Percentiles rank a stretch among this genome's conserved stretches.
Evolutionary conservation across 2,888 invertebrate genomes (phyloP).

Genomic region (Matsumyia berberina): DNA sequence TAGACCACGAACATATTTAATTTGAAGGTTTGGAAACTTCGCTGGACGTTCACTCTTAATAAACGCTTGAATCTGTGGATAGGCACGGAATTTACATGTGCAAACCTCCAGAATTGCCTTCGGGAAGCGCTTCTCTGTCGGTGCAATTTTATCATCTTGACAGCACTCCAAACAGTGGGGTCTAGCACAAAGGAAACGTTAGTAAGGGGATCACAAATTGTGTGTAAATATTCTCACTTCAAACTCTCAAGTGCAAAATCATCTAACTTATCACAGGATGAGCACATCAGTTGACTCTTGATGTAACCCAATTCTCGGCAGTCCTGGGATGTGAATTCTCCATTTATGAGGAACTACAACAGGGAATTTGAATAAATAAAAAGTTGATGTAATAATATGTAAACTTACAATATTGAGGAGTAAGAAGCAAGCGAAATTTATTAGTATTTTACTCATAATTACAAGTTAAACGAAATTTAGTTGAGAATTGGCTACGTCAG

Average conservation of each 20-base stretch:
- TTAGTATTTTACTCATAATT: background rate
- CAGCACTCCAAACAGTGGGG: constrained; percentile 91
- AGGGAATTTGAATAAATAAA: background rate
- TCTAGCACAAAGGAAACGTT: constrained; percentile 84
- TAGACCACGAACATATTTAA: constrained; percentile 96
- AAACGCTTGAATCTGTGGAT: constrained; percentile 99
- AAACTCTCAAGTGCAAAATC: constrained; percentile 85
- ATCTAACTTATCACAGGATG: constrained; percentile 93
- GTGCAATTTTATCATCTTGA: constrained; percentile 89
- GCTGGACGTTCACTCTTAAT: constrained; percentile 96
- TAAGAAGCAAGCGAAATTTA: background rate
- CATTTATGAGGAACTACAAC: constrained; percentile 74
- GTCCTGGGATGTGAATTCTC: constrained; percentile 91
- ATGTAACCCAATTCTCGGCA: constrained; percentile 94
- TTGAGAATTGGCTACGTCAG: constrained; percentile 51
- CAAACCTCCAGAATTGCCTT: constrained; percentile 97
- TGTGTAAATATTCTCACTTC: constrained; percentile 78
- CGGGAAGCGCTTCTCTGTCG: constrained; percentile 91
- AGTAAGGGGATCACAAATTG: background rate
- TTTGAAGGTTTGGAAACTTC: constrained; percentile 95
- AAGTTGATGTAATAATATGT: background rate
- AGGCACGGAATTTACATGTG: constrained; percentile 98
- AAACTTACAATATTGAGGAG: constrained; percentile 37
- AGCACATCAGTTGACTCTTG: constrained; percentile 93
- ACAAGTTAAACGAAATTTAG: constrained; percentile 1